Percentiles rank a stretch among this genome's conserved stretches.
phyloP scores from a whole-genome alignment of 2,888 invertebrate genomes.

The Dermolepida albohirtum region DNA sequence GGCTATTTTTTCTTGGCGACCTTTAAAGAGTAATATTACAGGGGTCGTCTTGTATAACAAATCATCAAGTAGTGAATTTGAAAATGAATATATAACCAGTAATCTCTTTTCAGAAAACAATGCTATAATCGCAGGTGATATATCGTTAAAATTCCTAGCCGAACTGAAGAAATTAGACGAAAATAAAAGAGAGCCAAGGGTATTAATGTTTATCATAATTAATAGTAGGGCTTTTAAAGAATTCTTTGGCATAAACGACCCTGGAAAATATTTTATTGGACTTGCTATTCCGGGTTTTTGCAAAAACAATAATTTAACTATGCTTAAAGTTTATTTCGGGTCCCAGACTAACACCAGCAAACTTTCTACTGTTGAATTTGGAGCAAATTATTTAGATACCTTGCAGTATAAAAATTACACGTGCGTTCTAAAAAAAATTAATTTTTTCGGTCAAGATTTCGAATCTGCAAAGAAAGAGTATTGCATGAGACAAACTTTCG shows the following conservation, averaged over 20 bases:
- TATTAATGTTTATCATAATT: constrained; percentile 6
- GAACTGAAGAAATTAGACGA: too few relatives aligned
- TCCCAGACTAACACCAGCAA: neutral
- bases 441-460: neutral
- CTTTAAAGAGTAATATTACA: too few relatives aligned
- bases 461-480: constrained; percentile 1
- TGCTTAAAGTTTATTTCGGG: neutral
- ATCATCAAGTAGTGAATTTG: too few relatives aligned
- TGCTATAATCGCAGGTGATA: too few relatives aligned
- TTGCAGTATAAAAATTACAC: neutral
- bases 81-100: too few relatives aligned
- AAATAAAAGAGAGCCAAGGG: too few relatives aligned
- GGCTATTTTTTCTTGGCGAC: too few relatives aligned
- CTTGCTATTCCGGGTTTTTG: constrained; percentile 4
- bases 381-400: neutral
- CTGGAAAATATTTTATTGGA: constrained; percentile 5
- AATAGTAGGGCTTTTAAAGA: neutral
- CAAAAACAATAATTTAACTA: constrained; percentile 5
- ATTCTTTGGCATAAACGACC: neutral
- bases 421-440: neutral
- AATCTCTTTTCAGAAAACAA: too few relatives aligned
- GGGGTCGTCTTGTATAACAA: too few relatives aligned
- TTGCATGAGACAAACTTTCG: neutral
- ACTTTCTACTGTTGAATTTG: neutral
- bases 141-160: too few relatives aligned